Percentiles rank a stretch among this genome's conserved stretches.
Evolutionary conservation across 23 tunicate species (phyloP).

Genomic region (Phallusia fumigata): DNA sequence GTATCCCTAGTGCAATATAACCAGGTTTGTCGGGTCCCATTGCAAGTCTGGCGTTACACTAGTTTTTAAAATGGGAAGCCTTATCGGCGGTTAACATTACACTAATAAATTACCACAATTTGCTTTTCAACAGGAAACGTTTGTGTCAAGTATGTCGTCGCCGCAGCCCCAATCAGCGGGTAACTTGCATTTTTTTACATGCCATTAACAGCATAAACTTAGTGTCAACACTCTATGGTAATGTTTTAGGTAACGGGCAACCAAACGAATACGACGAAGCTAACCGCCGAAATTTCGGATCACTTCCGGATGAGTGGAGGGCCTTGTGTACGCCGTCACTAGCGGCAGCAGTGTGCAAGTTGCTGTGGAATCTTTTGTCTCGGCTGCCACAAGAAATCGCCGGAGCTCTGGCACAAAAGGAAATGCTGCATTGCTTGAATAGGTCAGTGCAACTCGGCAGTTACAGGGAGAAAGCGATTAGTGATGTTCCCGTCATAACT

Average conservation of each 20-base stretch:
- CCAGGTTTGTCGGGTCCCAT: too few species aligned
- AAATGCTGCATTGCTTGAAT: constrained; percentile 22
- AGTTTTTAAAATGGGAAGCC: too few species aligned
- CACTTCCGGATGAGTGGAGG: constrained; percentile 64
- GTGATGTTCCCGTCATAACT: too few species aligned
- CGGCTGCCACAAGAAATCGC: constrained; percentile 37
- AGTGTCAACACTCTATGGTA: neutral
- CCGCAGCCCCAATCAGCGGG: neutral
- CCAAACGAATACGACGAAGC: neutral
- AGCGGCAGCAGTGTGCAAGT: constrained; percentile 37
- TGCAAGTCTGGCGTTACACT: too few species aligned
- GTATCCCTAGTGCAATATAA: too few species aligned
- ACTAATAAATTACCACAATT: neutral
- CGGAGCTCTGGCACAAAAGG: constrained; percentile 20
- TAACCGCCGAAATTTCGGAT: neutral
- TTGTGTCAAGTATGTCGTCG: constrained; percentile 2
- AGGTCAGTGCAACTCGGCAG: constrained; percentile 10
- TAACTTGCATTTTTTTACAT: neutral
- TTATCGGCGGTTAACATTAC: too few species aligned
- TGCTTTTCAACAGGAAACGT: constrained; percentile 15
- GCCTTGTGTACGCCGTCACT: constrained; percentile 47
- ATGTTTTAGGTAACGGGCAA: neutral
- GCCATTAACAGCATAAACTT: neutral
- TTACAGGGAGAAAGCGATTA: neutral
- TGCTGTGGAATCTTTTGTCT: constrained; percentile 39